phyloP scores from a whole-genome alignment of 1,140 invertebrate species.

The Pachyrhynchus sulphureomaculatus region DNA sequence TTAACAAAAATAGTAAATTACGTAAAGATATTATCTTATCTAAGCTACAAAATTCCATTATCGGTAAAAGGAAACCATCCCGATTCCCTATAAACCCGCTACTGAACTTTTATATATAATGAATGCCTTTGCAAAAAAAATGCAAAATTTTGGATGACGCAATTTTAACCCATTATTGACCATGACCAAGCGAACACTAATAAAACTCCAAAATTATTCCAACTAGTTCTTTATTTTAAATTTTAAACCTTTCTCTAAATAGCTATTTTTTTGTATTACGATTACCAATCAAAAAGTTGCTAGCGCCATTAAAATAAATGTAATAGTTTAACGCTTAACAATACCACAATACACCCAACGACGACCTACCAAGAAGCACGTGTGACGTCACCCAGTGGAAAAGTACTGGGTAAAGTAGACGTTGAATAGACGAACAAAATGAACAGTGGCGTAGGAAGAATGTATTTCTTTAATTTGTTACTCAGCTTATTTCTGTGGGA shows the following conservation, averaged over 20 bases:
- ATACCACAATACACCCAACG: background rate
- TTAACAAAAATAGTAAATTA: background rate
- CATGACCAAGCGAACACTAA: background rate
- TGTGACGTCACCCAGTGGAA: conserved; percentile 26
- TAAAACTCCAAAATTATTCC: background rate
- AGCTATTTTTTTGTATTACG: no score
- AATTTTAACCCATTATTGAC: background rate
- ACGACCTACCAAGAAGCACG: background rate
- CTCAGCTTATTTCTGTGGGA: no score
- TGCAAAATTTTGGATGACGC: background rate
- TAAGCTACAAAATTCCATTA: background rate
- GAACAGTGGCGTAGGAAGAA: background rate
- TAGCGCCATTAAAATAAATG: background rate
- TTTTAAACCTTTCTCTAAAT: no score
- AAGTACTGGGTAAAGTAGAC: conserved; percentile 31
- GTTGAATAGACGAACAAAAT: background rate
- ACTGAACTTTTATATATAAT: background rate
- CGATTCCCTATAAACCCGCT: background rate
- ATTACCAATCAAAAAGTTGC: no score
- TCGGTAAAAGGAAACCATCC: no score
- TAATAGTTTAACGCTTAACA: background rate
- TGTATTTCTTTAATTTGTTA: no score
- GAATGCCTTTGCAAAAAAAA: no score
- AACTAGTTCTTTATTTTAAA: no score
- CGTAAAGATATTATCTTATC: background rate